These are phyloP conservation scores for Callinectes sapidus DNA, from an alignment of 2,888 invertebrate genomes.

Conservation along the genomic window DNA sequence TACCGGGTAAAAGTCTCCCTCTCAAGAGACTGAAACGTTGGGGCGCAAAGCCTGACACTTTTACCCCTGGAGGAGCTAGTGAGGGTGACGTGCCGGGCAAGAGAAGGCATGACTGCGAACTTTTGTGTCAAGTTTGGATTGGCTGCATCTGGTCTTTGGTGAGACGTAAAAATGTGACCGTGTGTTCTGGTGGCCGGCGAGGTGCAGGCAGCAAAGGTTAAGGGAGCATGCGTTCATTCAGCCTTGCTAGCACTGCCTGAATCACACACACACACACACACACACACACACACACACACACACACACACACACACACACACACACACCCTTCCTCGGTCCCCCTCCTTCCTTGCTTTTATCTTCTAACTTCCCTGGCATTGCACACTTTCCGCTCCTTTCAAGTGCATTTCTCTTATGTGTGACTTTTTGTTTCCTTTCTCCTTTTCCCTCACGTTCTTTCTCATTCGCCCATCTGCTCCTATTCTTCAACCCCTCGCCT, in stretches of 20 bases:
- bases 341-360: conserved; percentile 9
- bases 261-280: neutral
- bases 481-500: conserved; percentile 7
- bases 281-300: conserved; percentile 25
- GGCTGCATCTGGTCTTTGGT: neutral
- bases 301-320: conserved; percentile 11
- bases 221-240: neutral
- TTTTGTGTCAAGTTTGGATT: conserved; percentile 25
- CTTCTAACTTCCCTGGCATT: conserved; percentile 10
- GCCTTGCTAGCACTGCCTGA: neutral
- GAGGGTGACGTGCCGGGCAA: neutral
- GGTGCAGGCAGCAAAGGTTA: neutral
- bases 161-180: neutral
- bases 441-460: conserved; percentile 6
- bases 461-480: conserved; percentile 16
- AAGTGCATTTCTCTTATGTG: neutral
- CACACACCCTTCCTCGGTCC: neutral
- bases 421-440: conserved; percentile 1
- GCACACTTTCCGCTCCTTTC: conserved; percentile 11
- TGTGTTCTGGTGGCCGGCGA: neutral
- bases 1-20: neutral
- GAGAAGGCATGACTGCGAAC: conserved; percentile 16
- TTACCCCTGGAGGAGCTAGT: neutral
- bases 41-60: neutral
- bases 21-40: neutral